Evolutionary conservation across 2,888 invertebrate genomes (phyloP).

Genomic region (Tenthredo notha): DNA sequence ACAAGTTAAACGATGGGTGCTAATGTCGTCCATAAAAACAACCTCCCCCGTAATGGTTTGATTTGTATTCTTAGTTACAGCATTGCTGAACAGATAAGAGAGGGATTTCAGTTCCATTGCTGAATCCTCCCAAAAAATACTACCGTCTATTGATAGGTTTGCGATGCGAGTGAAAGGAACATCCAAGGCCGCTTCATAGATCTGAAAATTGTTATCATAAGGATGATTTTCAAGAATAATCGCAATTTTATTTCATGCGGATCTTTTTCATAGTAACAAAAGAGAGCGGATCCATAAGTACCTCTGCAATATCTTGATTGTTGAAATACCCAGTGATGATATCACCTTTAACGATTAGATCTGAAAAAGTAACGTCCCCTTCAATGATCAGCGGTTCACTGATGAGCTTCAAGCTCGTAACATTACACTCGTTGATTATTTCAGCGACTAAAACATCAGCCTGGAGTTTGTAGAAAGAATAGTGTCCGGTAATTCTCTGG

Average conservation of each 20-base stretch:
- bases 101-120: conserved; percentile 58
- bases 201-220: conserved; percentile 59
- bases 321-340: conserved; percentile 64
- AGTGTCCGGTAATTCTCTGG: conserved; percentile 63
- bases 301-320: conserved; percentile 61
- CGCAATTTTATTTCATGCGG: not conserved
- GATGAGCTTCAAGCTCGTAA: conserved; percentile 63
- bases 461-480: conserved; percentile 60
- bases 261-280: not conserved
- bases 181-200: conserved; percentile 59
- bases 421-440: conserved; percentile 63
- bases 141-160: conserved; percentile 64
- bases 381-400: conserved; percentile 64
- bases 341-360: conserved; percentile 63
- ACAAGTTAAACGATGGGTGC: not conserved
- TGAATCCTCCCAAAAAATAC: conserved; percentile 65
- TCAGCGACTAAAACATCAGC: conserved; percentile 59
- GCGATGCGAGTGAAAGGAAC: conserved; percentile 58
- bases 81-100: conserved; percentile 64
- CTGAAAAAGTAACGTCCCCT: conserved; percentile 65
- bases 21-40: conserved; percentile 59
- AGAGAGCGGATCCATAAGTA: conserved; percentile 52
- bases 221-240: not conserved
- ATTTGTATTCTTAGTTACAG: conserved; percentile 64
- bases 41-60: conserved; percentile 63